These are phyloP conservation scores for Arge pagana DNA, from an alignment of 2,888 invertebrate species.

Conservation along the genomic window DNA sequence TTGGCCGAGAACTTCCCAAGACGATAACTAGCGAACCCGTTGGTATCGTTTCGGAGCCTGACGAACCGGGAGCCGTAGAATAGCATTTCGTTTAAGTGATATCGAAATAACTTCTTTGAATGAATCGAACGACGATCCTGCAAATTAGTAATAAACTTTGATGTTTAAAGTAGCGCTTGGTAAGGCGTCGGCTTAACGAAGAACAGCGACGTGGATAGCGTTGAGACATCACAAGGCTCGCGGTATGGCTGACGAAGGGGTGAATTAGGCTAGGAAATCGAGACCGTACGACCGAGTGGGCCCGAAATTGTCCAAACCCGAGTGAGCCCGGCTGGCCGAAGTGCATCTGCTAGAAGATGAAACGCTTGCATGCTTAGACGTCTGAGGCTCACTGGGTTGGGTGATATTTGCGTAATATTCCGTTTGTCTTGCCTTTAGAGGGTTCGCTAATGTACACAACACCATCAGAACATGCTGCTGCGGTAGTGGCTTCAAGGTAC, in stretches of 20 bases:
- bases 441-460: slow-evolving; percentile 58
- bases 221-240: no score
- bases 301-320: slow-evolving; percentile 52
- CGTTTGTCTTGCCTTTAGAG: slow-evolving; percentile 58
- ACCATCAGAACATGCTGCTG: slow-evolving; percentile 37
- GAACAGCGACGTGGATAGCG: no score
- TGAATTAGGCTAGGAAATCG: slow-evolving; percentile 57
- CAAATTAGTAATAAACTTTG: no score
- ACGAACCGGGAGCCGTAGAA: no score
- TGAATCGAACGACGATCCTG: no score
- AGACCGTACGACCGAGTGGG: slow-evolving; percentile 44
- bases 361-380: slow-evolving; percentile 49
- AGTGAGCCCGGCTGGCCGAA: slow-evolving; percentile 42
- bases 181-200: no score
- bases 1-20: neutral
- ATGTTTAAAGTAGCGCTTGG: no score
- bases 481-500: slow-evolving; percentile 36
- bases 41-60: no score
- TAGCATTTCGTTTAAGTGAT: no score
- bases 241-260: slow-evolving; percentile 39
- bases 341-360: slow-evolving; percentile 49
- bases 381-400: slow-evolving; percentile 43
- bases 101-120: no score
- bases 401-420: slow-evolving; percentile 59
- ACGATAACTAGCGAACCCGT: no score